Evolutionary conservation across 2,113 vertebrate genomes (phyloP), one percentile per base, ranked within the genome.

Genomic region (Hemiprocne comata): DNA sequence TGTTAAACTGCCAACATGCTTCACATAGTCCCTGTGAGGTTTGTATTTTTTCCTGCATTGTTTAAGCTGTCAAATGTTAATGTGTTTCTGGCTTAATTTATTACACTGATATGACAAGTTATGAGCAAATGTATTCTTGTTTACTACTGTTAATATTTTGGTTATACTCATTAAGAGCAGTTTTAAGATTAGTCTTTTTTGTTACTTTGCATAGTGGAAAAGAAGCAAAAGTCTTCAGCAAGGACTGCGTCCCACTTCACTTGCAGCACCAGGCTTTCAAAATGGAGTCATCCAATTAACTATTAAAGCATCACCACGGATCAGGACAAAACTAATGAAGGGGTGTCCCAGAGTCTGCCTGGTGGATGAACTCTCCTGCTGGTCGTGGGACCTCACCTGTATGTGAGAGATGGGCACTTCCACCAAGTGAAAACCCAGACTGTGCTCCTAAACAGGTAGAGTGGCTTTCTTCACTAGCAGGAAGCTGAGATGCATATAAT

Each of bases 141-240:
- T 97, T 97, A 89, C 76, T 83, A 88, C 77, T 97, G 38, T 90
- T 94, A 95, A 96, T 97, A 95, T 89, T 96, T 97, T 95, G 92
- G 96, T 97, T 97, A 96, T 96, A 95, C 93, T 97, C 94, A 97
- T 97, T 97, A 97, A 96, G 88, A 97, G 92, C 94, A 95, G 89
- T 95, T 95, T 92, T 95, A 96, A 97, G 96, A 97, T 97, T 97
- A 96, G 96, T 97, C 97, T 97, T 97, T 97, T 97, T 94, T 97
- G 95, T 93, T 94, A 96, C 95, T 96, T 94, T 92, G 64, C 94
- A 77, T 40, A 73, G 69, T 48, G 13, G 93, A 96, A 97, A 94
- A 79, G 93, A 78, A 85, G 79, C 75, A 89, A 95, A 95, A 92
- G 61, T 87, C 83, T 71, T 86, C 36, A 73, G 17, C 1, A 1